Evolutionary conservation across 2,113 vertebrate genomes (phyloP).

Genomic region (Oreochromis aureus): DNA sequence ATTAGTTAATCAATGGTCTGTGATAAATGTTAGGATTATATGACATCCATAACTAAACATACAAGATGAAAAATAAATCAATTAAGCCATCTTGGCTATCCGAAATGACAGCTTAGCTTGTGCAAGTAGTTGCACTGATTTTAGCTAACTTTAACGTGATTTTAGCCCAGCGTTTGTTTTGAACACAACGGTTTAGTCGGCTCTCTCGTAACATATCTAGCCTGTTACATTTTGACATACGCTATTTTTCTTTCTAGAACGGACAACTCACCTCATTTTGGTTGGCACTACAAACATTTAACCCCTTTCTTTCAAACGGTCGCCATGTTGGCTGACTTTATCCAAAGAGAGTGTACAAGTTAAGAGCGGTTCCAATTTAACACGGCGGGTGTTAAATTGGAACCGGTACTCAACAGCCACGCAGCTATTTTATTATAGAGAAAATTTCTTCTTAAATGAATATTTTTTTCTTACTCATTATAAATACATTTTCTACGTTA

Average conservation of each 20-base stretch:
- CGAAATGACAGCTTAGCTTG: neutral
- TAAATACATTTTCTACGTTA: neutral
- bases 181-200: neutral
- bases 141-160: neutral
- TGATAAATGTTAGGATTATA: neutral
- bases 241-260: neutral
- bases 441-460: rapidly evolving
- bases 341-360: neutral
- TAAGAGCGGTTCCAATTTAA: neutral
- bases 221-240: neutral
- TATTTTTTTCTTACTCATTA: neutral
- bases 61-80: neutral
- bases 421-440: neutral
- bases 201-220: too few relatives aligned
- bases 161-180: neutral
- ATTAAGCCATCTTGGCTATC: neutral
- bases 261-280: conserved; percentile 47
- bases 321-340: conserved; percentile 31
- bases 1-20: neutral
- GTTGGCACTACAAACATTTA: neutral
- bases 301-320: neutral
- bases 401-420: neutral
- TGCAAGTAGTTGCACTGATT: neutral
- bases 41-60: neutral
- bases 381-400: too few relatives aligned